Percentiles rank a stretch among this genome's conserved stretches.
Conservation (phyloP, 2,888 invertebrate species). For the Scaptomyza caliginosa region DNA sequence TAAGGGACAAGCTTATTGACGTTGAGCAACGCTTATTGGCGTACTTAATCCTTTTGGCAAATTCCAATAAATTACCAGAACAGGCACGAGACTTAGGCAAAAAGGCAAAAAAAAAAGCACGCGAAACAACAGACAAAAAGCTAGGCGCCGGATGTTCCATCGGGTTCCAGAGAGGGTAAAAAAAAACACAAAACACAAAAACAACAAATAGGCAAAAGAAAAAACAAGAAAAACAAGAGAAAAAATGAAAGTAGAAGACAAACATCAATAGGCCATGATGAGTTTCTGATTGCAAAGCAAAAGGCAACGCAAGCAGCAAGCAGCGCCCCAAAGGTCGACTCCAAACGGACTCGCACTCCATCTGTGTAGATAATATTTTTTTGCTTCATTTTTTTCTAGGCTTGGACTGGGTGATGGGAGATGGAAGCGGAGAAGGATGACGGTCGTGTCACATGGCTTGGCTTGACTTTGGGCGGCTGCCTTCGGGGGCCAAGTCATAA, state of each 20-base stretch:
- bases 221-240: not conserved
- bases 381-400: not conserved
- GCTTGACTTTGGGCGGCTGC: slow-evolving; percentile 30
- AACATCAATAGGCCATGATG: slow-evolving; percentile 79
- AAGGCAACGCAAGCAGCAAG: slow-evolving; percentile 37
- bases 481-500: slow-evolving; percentile 73
- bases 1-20: slow-evolving; percentile 63
- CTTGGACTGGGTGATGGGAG: slow-evolving; percentile 18
- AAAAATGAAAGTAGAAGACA: slow-evolving; percentile 33
- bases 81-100: slow-evolving; percentile 20
- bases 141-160: not conserved
- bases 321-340: slow-evolving; percentile 29
- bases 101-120: slow-evolving; percentile 10
- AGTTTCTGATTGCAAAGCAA: slow-evolving; percentile 78
- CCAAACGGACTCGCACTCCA: slow-evolving; percentile 16
- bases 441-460: slow-evolving; percentile 66
- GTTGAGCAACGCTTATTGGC: slow-evolving; percentile 80
- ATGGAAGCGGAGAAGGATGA: slow-evolving; percentile 17
- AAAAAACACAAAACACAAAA: slow-evolving; percentile 4
- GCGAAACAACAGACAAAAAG: not conserved
- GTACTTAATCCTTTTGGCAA: slow-evolving; percentile 79
- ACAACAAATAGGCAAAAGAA: slow-evolving; percentile 3
- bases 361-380: slow-evolving; percentile 4
- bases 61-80: slow-evolving; percentile 76
- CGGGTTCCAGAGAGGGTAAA: not conserved